These are phyloP conservation scores for Apotomis turbidana DNA, from an alignment of 2,888 invertebrate species.

Conservation along the genomic window DNA sequence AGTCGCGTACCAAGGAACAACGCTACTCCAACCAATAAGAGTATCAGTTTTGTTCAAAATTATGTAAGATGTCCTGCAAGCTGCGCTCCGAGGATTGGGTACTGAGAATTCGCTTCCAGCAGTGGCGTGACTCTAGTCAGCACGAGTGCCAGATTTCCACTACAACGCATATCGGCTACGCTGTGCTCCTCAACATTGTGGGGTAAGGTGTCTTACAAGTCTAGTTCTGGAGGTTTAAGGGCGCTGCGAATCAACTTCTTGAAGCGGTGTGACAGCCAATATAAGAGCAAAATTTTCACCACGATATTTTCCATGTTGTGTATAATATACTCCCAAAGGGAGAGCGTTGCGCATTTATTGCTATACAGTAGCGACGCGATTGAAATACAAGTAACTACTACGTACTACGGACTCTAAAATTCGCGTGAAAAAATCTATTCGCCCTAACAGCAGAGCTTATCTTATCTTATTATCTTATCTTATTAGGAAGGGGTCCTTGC, in stretches of 20 bases:
- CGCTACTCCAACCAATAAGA: not conserved
- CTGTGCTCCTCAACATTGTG: slow-evolving; percentile 91
- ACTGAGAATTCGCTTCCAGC: too few relatives aligned
- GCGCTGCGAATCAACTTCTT: too few relatives aligned
- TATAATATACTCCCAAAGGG: too few relatives aligned
- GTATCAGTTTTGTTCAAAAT: not conserved
- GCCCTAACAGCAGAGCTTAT: too few relatives aligned
- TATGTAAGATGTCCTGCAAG: not conserved
- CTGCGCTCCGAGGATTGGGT: too few relatives aligned
- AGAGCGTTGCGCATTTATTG: too few relatives aligned
- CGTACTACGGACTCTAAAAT: too few relatives aligned
- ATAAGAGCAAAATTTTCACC: slow-evolving; percentile 90
- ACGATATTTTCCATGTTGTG: slow-evolving; percentile 75
- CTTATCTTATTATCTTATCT: too few relatives aligned
- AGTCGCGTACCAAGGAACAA: slow-evolving; percentile 91
- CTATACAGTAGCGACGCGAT: too few relatives aligned
- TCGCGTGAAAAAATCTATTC: too few relatives aligned
- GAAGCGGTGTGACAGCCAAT: slow-evolving; percentile 92
- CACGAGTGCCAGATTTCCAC: slow-evolving; percentile 97
- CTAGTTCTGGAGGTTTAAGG: slow-evolving; percentile 82
- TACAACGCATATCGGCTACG: slow-evolving; percentile 93
- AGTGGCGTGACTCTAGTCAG: slow-evolving; percentile 93
- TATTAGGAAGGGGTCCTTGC: too few relatives aligned
- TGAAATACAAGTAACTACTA: too few relatives aligned
- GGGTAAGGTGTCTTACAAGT: slow-evolving; percentile 89